Evolutionary conservation across 2,797 vertebrate species (phyloP), one percentile per base, ranked within the genome.

Genomic region (Silurus lanzhouensis): DNA sequence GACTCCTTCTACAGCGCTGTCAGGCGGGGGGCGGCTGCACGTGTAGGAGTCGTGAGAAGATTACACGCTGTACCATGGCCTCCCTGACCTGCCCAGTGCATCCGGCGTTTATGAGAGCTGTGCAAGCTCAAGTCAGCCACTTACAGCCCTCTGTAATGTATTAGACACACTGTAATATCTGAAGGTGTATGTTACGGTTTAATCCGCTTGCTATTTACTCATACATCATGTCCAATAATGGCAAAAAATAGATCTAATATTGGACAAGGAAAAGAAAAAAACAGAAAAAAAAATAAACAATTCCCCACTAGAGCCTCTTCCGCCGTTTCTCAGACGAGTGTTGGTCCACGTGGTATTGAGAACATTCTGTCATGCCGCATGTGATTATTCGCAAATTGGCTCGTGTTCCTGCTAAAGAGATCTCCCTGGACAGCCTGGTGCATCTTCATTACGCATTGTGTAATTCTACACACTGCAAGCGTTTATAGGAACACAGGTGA

Each of bases 341-440:
- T 20, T 20, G 81, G 68, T 87, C 82, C 48, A 74, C 68, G 31
- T 9, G 44, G 77, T 83, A 83, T 57, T 79, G 84, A 66, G 76
- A 83, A 88, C 66, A 75, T 81, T 25, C 84, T 91, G 90, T 91
- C 88, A 77, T 85, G 88, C 86, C 83, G 83, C 83, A 90, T 80
- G 71, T 80, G 75, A 84, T 84, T 87, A 85, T 83, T 84, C 80
- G 83, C 79, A 88, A 83, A 90, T 85, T 89, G 77, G 90, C 90
- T 90, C 85, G 80, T 85, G 88, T 82, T 91, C 90, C 63, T 72
- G 72, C 86, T 90, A 82, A 84, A 68, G 76, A 87, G 86, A 64
- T 82, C 81, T 88, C 67, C 76, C 86, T 82, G 78, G 25, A 77
- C 63, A 10, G 38, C n/a, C 79, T 2, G 66, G 44, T 71, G 75